Evolutionary conservation across 2,888 invertebrate genomes (phyloP).

Genomic region (Limenitis camilla): DNA sequence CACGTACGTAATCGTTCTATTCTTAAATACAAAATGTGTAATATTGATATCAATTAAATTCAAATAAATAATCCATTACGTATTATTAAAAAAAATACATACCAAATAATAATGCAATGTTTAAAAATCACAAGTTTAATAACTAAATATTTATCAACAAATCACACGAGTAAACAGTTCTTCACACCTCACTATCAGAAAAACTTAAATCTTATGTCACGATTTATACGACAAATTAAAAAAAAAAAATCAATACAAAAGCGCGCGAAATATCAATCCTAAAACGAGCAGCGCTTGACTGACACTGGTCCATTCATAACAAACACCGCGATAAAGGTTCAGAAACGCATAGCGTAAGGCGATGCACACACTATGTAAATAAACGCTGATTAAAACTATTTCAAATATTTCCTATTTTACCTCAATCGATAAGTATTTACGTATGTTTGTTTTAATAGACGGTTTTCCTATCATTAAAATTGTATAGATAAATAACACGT

Average conservation of each 20-base stretch:
- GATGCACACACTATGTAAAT: constrained; percentile 11
- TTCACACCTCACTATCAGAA: not conserved
- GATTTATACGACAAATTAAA: not conserved
- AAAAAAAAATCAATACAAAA: constrained; percentile 15
- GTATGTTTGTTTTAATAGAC: no score
- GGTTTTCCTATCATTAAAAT: no score
- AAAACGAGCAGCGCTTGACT: constrained; percentile 24
- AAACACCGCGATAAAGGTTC: constrained; percentile 29
- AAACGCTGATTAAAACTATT: not conserved
- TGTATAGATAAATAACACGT: no score
- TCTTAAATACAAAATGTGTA: no score
- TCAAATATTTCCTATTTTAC: no score
- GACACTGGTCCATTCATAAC: constrained; percentile 33
- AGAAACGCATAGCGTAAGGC: constrained; percentile 28
- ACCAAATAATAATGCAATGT: no score
- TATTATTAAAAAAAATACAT: no score
- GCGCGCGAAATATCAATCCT: constrained; percentile 25
- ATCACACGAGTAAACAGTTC: not conserved
- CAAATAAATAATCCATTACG: not conserved
- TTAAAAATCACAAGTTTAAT: not conserved
- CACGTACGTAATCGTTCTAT: no score
- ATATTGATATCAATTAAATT: no score
- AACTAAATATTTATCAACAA: not conserved
- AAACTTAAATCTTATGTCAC: not conserved
- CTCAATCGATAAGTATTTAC: not conserved